Evolutionary conservation across 2,888 invertebrate species (phyloP), one percentile per base, ranked within the genome.

Genomic region (Pristionchus fissidentatus): DNA sequence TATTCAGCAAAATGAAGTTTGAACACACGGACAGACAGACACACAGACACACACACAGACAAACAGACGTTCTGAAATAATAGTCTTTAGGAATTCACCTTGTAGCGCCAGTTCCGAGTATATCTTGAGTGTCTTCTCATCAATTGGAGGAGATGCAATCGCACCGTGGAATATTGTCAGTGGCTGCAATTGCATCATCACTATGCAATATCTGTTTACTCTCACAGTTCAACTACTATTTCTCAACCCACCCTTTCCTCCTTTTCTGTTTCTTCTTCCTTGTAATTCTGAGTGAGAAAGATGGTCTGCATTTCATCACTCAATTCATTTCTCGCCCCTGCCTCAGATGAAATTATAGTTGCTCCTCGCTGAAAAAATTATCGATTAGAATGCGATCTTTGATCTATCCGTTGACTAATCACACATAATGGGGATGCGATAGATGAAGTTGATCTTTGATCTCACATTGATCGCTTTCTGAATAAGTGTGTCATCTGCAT

Each of bases 401-500:
- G n/a, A n/a, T n/a, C n/a, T n/a, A n/a, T n/a, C n/a, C n/a, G n/a
- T n/a, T n/a, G n/a, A n/a, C n/a, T n/a, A n/a, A n/a, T n/a, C n/a
- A n/a, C n/a, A n/a, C n/a, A n/a, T n/a, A n/a, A n/a, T n/a, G n/a
- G n/a, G n/a, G n/a, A n/a, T n/a, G n/a, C n/a, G n/a, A n/a, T n/a
- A n/a, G n/a, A n/a, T n/a, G n/a, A n/a, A n/a, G n/a, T n/a, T n/a
- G n/a, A n/a, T 3, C 19, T 35, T n/a, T n/a, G 38, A 35, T 29
- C 84, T 32, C 26, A 85, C 88, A 85, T 85, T 85, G 26, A 89
- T 84, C 3, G 87, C 85, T 62, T 75, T 84, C 83, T 87, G 88
- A 29, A 90, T 88, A 75, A 87, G 86, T 38, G 85, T 85, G 85
- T 90, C 90, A n/a, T 87, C 87, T n/a, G 79, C 85, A 52, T 84